A percentile compares a stretch with the other conserved stretches of the same genome.
Evolutionary conservation across 37 sponge, comb jelly and placozoan genomes (phyloP).

Genomic region (Ephydatia muelleri): DNA sequence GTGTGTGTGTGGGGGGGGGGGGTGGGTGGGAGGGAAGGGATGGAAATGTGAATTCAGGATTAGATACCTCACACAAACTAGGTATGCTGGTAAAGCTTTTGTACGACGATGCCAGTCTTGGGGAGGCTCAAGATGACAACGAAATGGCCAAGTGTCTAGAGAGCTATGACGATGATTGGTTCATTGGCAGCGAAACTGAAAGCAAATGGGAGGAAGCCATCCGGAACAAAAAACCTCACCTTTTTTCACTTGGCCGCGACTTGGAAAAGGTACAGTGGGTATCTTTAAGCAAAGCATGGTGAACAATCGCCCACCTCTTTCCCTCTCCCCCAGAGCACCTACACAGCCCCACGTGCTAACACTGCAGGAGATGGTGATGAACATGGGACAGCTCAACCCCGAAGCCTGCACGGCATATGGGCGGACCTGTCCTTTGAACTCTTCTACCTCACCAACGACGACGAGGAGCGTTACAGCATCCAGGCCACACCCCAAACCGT

Average conservation of each 20-base stretch:
- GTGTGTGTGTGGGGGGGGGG: background rate
- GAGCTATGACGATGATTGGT: conserved; percentile 60
- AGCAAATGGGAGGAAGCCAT: conserved; percentile 52
- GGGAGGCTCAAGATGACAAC: conserved; percentile 45
- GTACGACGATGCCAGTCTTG: conserved; percentile 76
- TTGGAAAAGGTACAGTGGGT: conserved; percentile 46
- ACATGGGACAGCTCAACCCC: conserved; percentile 69
- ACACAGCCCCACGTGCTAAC: conserved; percentile 73
- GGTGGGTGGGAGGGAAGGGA: too few species aligned
- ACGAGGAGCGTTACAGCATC: conserved; percentile 94
- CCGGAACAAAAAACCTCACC: conserved; percentile 29
- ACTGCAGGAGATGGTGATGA: conserved; percentile 60
- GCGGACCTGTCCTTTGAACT: conserved; percentile 76
- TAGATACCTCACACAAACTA: too few species aligned
- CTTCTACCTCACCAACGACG: conserved; percentile 88
- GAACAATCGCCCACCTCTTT: background rate
- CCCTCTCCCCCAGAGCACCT: conserved; percentile 30
- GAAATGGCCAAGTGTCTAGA: conserved; percentile 60
- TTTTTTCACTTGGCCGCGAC: conserved; percentile 74
- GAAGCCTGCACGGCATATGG: conserved; percentile 73
- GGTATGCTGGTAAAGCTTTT: conserved; percentile 88
- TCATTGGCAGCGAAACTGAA: conserved; percentile 64
- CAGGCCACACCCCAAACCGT: conserved; percentile 81
- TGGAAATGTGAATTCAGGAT: background rate
- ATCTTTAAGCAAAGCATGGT: too few species aligned